Evolutionary conservation across 37 sponge, comb jelly and placozoan species (phyloP).

Genomic region (Chondrilla cf. caribensis): DNA sequence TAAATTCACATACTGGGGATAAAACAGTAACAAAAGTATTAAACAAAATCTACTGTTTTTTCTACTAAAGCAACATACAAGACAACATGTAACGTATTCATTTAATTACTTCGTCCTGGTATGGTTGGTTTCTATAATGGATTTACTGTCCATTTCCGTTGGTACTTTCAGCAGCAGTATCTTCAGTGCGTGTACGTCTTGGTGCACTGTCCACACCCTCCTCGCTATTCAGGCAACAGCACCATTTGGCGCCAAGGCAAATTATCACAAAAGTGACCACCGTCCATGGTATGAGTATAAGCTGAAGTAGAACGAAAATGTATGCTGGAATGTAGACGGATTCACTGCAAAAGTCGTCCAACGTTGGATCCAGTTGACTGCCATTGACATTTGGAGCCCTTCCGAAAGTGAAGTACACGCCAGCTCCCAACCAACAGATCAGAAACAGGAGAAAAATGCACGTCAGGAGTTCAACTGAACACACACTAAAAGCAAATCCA

Average conservation of each 20-base stretch:
- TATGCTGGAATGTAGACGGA: constrained; percentile 10
- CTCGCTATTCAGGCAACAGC: neutral
- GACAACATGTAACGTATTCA: too few species aligned
- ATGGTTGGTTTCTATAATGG: too few species aligned
- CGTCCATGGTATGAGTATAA: neutral
- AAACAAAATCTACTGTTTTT: too few species aligned
- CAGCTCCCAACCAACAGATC: constrained; percentile 6
- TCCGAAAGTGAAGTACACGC: neutral
- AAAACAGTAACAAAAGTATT: too few species aligned
- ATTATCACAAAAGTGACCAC: neutral
- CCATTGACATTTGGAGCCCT: neutral
- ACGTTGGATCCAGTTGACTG: neutral
- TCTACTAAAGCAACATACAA: too few species aligned
- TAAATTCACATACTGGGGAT: too few species aligned
- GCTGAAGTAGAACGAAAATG: neutral
- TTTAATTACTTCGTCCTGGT: too few species aligned
- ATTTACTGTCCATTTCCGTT: too few species aligned
- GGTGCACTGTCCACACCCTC: neutral
- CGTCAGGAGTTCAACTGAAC: neutral
- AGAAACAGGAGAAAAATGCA: neutral
- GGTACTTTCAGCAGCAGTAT: neutral
- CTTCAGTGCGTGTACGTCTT: neutral
- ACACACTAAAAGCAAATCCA: neutral
- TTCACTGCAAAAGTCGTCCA: neutral
- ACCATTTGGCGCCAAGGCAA: constrained; percentile 2